Evolutionary conservation across 2,797 vertebrate species (phyloP).

Genomic region (Rhadinocentrus ornatus): DNA sequence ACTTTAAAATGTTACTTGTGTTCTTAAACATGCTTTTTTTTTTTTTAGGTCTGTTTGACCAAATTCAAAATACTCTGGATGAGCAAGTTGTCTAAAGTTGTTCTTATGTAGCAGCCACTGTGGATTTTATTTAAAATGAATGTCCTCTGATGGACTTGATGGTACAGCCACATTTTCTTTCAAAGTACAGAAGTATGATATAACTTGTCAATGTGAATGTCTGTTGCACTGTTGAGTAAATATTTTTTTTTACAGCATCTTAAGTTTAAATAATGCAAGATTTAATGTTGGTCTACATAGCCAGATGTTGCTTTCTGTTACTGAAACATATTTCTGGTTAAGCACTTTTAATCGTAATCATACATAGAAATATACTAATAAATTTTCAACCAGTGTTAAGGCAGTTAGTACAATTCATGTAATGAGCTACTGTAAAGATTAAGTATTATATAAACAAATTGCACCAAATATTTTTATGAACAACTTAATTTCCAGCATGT

Average conservation of each 20-base stretch:
- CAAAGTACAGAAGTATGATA: not conserved
- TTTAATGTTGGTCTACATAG: no score
- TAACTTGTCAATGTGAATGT: constrained; percentile 17
- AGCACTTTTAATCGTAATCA: constrained; percentile 32
- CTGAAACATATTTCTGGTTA: constrained; percentile 25
- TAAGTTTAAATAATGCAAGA: no score
- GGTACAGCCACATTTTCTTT: not conserved
- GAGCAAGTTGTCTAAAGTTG: constrained; percentile 19
- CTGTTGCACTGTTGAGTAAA: constrained; percentile 17
- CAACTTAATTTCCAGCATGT: constrained; percentile 28
- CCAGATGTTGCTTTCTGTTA: constrained; percentile 49
- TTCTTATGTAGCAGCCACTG: not conserved
- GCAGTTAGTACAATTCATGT: constrained; percentile 9
- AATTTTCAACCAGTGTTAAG: constrained; percentile 14
- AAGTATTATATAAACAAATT: constrained; percentile 42
- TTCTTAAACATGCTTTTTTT: not conserved
- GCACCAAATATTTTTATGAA: constrained; percentile 45
- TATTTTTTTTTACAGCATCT: no score
- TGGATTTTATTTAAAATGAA: not conserved
- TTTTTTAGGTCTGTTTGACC: not conserved
- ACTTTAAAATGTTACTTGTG: constrained; percentile 12
- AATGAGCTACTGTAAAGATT: constrained; percentile 49
- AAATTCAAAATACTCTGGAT: constrained; percentile 17
- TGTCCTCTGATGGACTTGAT: not conserved
- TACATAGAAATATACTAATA: constrained; percentile 13